Base-by-base conservation (phyloP, 2,888 invertebrate genomes). In the Drosophila phalerata region DNA sequence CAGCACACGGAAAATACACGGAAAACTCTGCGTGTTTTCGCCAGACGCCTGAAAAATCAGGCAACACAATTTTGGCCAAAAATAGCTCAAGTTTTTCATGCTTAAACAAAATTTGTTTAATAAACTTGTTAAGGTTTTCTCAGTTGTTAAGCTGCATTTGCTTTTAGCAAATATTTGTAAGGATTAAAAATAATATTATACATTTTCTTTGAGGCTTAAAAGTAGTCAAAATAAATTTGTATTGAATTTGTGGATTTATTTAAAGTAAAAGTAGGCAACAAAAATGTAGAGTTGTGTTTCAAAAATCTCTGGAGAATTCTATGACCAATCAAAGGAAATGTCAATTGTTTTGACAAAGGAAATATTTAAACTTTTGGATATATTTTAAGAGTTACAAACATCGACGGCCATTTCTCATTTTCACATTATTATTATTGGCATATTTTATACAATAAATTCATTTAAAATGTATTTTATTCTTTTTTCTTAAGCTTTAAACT, bases 21-120 rank as follows among this genome's bases (percentile, higher is more conserved):
- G 25, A 25, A 15, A 30, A 15, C 15, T 15, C 47, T 10, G 47
- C 47, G 25, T 28, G 28, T 15, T 30, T 32, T n/a, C 10, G 28
- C 15, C 47, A 53, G 17, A 40, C 19, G 55, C 10, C 34, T 43
- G 2, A 1, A 43, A 43, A 43, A 10, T 28, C 42, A 32, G 19
- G 0, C 30, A 30, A 32, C 6, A 5, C 22, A 4, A 22, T 15
- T 56, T 43, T 45, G 25, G 22, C 34, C 45, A 45, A 22, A 57
- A 57, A 57, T 57, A 57, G 57, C 47, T 47, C 1, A 28, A 45
- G 22, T 34, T 49, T 32, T 8, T n/a, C 8, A 2, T 22, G 30
- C n/a, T 19, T 19, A n/a, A 22, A 19, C 22, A 37, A 45, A 19
- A 15, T 28, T 22, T 55, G 55, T 15, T 55, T 43, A 19, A 43